A percentile compares a stretch with the other conserved stretches of the same genome.
Conservation (phyloP, 2,113 vertebrate genomes). For the Paramormyrops kingsleyae region DNA sequence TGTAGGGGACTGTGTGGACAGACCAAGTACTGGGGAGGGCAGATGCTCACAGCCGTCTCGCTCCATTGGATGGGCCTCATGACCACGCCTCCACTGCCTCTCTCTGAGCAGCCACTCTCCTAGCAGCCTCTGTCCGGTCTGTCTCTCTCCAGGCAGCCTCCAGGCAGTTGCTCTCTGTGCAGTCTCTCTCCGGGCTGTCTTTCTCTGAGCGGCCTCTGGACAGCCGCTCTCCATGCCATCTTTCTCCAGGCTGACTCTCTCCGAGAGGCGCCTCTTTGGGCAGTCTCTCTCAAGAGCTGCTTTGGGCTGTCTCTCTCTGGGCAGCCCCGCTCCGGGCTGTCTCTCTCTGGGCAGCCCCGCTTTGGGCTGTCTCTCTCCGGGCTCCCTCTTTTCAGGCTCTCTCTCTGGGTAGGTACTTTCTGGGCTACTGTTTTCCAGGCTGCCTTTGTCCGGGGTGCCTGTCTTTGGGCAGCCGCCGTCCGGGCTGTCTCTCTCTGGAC, state of each 20-base stretch:
- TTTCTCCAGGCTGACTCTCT: too few relatives aligned
- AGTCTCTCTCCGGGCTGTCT: neutral
- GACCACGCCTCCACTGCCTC: neutral
- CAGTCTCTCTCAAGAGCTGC: too few relatives aligned
- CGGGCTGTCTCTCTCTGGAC: neutral
- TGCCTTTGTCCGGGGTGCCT: neutral
- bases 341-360: too few relatives aligned
- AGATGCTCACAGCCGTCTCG: neutral
- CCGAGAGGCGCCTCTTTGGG: too few relatives aligned
- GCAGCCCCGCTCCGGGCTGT: too few relatives aligned
- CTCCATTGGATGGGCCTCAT: neutral
- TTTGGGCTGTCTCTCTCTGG: too few relatives aligned
- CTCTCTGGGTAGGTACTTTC: neutral
- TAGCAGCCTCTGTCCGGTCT: neutral
- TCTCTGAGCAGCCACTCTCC: neutral
- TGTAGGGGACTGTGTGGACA: neutral
- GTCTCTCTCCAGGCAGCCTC: neutral
- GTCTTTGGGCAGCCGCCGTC: neutral
- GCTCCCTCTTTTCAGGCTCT: neutral
- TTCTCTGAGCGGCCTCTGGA: too few relatives aligned
- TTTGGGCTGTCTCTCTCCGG: too few relatives aligned
- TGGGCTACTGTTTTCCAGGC: neutral
- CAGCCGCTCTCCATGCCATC: too few relatives aligned
- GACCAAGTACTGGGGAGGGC: neutral
- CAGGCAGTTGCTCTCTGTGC: too few relatives aligned